These are phyloP conservation scores for Lacerta agilis DNA, from an alignment of 2,797 vertebrate species.

Conservation along the genomic window DNA sequence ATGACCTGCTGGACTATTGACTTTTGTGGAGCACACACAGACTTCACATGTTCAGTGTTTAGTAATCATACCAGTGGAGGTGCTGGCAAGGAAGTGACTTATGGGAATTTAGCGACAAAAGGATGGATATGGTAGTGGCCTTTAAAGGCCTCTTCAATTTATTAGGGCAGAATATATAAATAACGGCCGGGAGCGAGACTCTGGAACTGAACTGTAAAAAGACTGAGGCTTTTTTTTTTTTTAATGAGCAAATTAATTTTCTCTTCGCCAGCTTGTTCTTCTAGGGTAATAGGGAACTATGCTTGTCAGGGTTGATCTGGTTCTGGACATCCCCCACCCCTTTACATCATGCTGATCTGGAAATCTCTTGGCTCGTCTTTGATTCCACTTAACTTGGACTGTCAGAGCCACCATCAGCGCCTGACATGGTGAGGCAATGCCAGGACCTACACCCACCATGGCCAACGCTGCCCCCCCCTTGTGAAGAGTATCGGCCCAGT, in stretches of 20 bases:
- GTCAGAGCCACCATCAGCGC: too few relatives aligned
- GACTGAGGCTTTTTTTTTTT: not conserved
- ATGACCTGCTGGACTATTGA: not conserved
- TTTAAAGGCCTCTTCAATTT: not conserved
- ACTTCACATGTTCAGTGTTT: not conserved
- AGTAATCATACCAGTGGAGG: rapidly evolving
- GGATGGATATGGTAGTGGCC: not conserved
- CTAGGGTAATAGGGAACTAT: not conserved
- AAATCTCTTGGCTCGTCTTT: not conserved
- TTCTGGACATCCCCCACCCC: not conserved
- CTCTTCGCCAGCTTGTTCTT: not conserved
- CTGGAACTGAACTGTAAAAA: not conserved
- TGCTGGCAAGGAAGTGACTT: not conserved
- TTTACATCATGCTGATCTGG: not conserved
- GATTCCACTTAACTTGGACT: not conserved
- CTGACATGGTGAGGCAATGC: too few relatives aligned
- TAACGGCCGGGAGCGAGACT: not conserved
- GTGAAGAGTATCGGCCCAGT: too few relatives aligned
- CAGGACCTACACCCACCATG: too few relatives aligned
- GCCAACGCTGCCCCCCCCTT: too few relatives aligned
- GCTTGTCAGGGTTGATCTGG: not conserved
- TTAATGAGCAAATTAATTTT: not conserved
- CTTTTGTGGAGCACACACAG: not conserved
- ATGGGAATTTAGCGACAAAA: not conserved
- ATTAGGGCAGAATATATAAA: not conserved